Evolutionary conservation across 2,113 vertebrate species (phyloP).

Genomic region (Myotis yumanensis): DNA sequence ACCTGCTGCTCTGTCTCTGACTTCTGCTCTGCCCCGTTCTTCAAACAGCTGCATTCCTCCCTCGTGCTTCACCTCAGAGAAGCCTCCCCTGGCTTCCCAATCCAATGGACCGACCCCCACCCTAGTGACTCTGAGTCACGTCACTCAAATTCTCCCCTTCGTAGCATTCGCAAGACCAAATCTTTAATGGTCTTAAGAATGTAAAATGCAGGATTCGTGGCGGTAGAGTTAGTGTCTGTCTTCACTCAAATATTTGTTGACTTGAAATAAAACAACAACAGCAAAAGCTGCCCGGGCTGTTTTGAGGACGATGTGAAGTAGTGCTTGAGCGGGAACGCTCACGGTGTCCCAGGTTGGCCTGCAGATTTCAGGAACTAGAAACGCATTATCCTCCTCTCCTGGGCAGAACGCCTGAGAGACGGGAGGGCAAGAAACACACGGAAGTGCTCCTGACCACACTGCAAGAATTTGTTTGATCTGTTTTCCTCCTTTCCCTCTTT

Average conservation of each 20-base stretch:
- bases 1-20: not conserved
- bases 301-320: not conserved
- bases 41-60: not conserved
- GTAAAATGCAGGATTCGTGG: not conserved
- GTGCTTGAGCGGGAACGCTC: not conserved
- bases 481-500: not conserved
- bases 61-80: not conserved
- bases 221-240: accelerated
- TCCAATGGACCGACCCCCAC: accelerated
- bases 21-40: not conserved
- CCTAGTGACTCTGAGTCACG: not conserved
- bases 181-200: not conserved
- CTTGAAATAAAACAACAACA: not conserved
- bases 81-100: not conserved
- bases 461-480: not conserved
- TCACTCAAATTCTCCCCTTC: not conserved
- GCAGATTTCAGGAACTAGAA: not conserved
- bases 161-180: not conserved
- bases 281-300: not conserved
- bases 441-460: not conserved
- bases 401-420: not conserved
- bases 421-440: not conserved
- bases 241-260: not conserved
- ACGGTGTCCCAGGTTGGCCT: too few relatives aligned
- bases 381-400: not conserved